Evolutionary conservation across 2,113 vertebrate genomes (phyloP), one percentile per base, ranked within the genome.

Genomic region (Laticauda laticaudata): DNA sequence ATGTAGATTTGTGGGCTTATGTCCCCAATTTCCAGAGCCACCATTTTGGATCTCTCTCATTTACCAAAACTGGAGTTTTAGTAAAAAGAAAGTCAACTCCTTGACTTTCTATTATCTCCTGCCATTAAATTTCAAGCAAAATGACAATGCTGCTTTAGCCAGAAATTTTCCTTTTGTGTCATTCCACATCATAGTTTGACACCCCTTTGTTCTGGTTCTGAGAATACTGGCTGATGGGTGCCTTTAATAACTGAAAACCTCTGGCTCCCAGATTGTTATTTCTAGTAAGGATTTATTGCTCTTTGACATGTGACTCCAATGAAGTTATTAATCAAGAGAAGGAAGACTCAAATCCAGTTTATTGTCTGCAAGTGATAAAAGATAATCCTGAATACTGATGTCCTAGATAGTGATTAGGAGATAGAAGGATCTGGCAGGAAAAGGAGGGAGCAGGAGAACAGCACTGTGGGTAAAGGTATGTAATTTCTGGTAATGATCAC

Each of bases 401-500:
- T 55, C 43, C 26, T 89, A 88, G 91, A 94, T 15, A 61, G 92
- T 91, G 92, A 95, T 95, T 95, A 92, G 91, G 92, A 88, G 92
- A 29, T 23, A 90, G 90, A 91, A 89, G 0, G 23, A 93, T 75
- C 0, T 55, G 39, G 20, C 29, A 11, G n/a, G 21, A 4, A 51
- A 61, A 20, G 61, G 24, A 26, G 51, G 51, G 10, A 48, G 91
- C 64, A 23, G 92, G 61, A 95, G 92, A 94, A 89, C 92, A 91
- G 95, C 45, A 64, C 34, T 92, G 90, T 93, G 95, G 96, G 95
- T 91, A 91, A 97, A 95, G 43, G 53, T 43, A 53, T 69, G 91
- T 64, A 0, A 0, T 93, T 95, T 94, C 95, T 93, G 95, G 90
- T 95, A 90, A 93, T 93, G 61, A 97, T 95, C 93, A 95, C 93